Percentiles rank a stretch among this genome's conserved stretches.
Evolutionary conservation across 2,113 vertebrate genomes (phyloP).

Genomic region (Synchiropus splendidus): DNA sequence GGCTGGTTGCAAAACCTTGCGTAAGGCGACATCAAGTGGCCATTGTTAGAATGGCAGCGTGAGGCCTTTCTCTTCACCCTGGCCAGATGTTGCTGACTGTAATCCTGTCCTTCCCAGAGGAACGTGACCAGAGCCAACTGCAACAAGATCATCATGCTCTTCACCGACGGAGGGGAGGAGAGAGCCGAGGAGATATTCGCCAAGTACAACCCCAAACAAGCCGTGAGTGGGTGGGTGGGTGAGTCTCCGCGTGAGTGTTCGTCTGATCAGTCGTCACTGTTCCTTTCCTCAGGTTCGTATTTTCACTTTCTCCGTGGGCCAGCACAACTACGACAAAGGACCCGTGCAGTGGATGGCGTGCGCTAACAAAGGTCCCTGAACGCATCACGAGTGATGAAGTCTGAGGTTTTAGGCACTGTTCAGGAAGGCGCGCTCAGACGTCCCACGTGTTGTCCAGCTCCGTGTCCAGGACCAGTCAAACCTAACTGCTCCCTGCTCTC

Average conservation of each 20-base stretch:
- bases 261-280: too few relatives aligned
- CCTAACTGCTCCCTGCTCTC: not conserved
- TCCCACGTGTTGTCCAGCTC: too few relatives aligned
- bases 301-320: conserved; percentile 95
- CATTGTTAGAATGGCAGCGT: not conserved
- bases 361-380: conserved; percentile 80
- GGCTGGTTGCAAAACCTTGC: too few relatives aligned
- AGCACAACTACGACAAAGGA: conserved; percentile 95
- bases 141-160: conserved; percentile 98
- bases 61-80: too few relatives aligned
- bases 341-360: conserved; percentile 99
- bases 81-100: too few relatives aligned
- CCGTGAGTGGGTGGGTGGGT: conserved; percentile 53
- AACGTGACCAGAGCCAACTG: conserved; percentile 89
- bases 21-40: not conserved
- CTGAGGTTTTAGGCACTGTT: too few relatives aligned
- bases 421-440: too few relatives aligned
- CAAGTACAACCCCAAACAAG: conserved; percentile 81
- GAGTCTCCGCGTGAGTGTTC: too few relatives aligned
- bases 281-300: conserved; percentile 96
- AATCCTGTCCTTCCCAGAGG: conserved; percentile 46
- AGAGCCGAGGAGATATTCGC: conserved; percentile 87
- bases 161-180: conserved; percentile 95
- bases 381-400: too few relatives aligned
- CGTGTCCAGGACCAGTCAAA: too few relatives aligned